A percentile compares a stretch with the other conserved stretches of the same genome.
Evolutionary conservation across 53 echinoderm and acorn worm species (phyloP).

Genomic region (Henricia sp.): DNA sequence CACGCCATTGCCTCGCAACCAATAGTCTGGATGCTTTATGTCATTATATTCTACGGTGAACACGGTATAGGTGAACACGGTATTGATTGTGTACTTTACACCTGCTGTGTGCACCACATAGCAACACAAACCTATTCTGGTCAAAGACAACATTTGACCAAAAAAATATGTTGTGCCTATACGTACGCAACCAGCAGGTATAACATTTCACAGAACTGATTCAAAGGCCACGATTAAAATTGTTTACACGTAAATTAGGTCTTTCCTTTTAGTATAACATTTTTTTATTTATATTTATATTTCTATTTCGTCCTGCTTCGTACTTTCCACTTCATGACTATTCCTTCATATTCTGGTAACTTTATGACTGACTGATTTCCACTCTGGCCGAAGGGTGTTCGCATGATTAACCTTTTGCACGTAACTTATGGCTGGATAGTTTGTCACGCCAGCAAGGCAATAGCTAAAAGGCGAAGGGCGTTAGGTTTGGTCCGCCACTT

Average conservation of each 20-base stretch:
- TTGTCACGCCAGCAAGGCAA: not conserved
- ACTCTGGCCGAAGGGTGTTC: not conserved
- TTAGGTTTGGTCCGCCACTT: slow-evolving; percentile 24
- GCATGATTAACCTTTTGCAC: slow-evolving; percentile 56
- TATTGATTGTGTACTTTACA: too few relatives aligned
- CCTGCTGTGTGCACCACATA: too few relatives aligned
- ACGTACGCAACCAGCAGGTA: too few relatives aligned
- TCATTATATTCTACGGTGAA: too few relatives aligned
- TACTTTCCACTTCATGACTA: not conserved
- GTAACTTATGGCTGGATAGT: slow-evolving; percentile 24
- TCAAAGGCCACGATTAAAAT: not conserved
- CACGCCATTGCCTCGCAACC: too few relatives aligned
- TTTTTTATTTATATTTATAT: not conserved
- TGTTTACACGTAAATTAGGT: not conserved
- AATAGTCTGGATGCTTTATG: too few relatives aligned
- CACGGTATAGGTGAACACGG: too few relatives aligned
- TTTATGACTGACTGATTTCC: slow-evolving; percentile 51
- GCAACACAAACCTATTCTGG: too few relatives aligned
- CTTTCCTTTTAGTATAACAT: not conserved
- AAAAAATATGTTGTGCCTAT: too few relatives aligned
- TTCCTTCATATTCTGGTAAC: slow-evolving; percentile 3
- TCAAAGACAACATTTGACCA: too few relatives aligned
- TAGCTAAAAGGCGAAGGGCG: not conserved
- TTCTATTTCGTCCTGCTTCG: not conserved
- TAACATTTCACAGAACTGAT: too few relatives aligned